phyloP scores from a whole-genome alignment of 2,888 invertebrate genomes.

The Apeira syringaria region DNA sequence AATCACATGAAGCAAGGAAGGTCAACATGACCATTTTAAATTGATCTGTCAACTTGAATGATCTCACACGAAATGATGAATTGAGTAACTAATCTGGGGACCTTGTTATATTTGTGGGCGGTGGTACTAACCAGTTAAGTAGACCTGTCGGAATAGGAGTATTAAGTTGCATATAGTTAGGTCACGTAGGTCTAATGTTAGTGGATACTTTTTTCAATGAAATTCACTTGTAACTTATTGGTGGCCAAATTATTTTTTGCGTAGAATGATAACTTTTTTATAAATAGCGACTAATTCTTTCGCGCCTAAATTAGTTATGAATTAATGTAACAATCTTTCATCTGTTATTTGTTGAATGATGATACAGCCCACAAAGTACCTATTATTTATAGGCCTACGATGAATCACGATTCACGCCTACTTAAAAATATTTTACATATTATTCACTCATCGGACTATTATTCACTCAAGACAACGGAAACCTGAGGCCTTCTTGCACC shows the following conservation, averaged over 20 bases:
- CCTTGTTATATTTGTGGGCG: conserved; percentile 13
- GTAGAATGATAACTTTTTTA: no score
- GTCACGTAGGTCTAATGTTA: conserved; percentile 8
- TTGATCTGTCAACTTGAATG: conserved; percentile 21
- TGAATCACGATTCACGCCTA: no score
- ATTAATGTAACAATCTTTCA: no score
- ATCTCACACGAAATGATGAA: conserved; percentile 9
- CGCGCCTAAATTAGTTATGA: no score
- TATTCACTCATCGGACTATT: no score
- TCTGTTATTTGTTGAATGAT: no score
- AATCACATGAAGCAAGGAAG: conserved; percentile 27
- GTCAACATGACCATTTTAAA: conserved; percentile 28
- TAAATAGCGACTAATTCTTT: no score
- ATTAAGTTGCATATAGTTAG: neutral
- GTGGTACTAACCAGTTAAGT: neutral
- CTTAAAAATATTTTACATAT: no score
- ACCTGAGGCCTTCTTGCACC: no score
- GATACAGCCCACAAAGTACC: no score
- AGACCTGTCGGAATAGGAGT: conserved; percentile 9
- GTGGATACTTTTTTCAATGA: conserved; percentile 25
- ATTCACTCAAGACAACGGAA: no score
- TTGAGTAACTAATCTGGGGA: conserved; percentile 2
- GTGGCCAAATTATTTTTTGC: conserved; percentile 22
- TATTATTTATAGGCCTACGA: no score
- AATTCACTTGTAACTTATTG: conserved; percentile 33